Conservation (phyloP, 2,888 invertebrate species). For the Scaptomyza parva region DNA sequence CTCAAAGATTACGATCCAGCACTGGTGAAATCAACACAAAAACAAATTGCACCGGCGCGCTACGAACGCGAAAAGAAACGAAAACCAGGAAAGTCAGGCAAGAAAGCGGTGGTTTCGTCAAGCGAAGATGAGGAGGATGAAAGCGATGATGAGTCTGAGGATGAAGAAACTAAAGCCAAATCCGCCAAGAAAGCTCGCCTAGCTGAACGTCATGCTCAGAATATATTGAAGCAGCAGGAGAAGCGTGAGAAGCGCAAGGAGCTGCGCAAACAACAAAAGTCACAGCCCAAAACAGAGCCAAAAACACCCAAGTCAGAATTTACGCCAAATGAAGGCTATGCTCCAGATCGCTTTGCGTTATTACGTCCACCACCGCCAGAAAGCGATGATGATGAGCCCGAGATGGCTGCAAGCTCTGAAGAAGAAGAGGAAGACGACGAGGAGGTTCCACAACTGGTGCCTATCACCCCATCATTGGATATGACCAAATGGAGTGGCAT, state of each 20-base stretch:
- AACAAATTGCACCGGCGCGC: constrained; percentile 54
- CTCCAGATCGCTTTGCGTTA: constrained; percentile 74
- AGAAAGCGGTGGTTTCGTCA: constrained; percentile 21
- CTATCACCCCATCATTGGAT: constrained; percentile 17
- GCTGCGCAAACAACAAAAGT: constrained; percentile 43
- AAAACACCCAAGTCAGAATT: constrained; percentile 10
- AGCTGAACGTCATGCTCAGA: constrained; percentile 60
- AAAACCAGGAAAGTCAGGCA: constrained; percentile 9
- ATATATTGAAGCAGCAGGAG: constrained; percentile 63
- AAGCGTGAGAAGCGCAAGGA: constrained; percentile 62
- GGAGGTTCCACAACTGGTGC: constrained; percentile 35
- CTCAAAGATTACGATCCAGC: constrained; percentile 88
- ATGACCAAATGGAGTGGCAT: constrained; percentile 88
- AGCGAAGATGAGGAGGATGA: constrained; percentile 35
- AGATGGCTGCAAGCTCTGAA: constrained; percentile 35
- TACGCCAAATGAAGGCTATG: constrained; percentile 50
- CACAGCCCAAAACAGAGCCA: background rate
- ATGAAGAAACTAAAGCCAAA: constrained; percentile 16
- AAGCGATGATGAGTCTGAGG: constrained; percentile 36
- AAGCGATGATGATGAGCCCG: constrained; percentile 52
- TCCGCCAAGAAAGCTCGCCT: constrained; percentile 70
- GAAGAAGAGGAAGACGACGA: constrained; percentile 27
- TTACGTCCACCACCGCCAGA: constrained; percentile 71
- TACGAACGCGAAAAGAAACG: constrained; percentile 65
- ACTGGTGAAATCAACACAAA: constrained; percentile 85